phyloP scores from a whole-genome alignment of 2,113 vertebrate species.

The Australoheros scitulus region DNA sequence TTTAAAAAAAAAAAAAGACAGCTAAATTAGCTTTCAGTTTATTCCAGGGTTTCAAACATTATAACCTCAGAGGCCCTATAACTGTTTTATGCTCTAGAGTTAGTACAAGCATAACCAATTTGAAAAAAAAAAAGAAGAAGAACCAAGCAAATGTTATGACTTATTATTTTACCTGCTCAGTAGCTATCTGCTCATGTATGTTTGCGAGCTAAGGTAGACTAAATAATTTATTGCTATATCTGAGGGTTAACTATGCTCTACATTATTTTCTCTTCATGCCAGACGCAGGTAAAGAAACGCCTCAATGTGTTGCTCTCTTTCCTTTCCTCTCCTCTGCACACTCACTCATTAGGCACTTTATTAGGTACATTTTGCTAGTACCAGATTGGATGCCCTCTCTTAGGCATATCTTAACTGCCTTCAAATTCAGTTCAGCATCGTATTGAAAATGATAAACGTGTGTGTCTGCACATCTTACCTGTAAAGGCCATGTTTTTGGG shows the following conservation, averaged over 20 bases:
- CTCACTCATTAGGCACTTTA: not conserved
- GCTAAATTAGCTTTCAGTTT: not conserved
- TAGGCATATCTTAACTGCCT: not conserved
- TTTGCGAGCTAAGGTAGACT: too few relatives aligned
- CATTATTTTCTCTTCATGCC: too few relatives aligned
- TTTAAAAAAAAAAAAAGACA: not conserved
- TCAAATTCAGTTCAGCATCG: not conserved
- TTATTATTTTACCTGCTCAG: too few relatives aligned
- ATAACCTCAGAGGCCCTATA: not conserved
- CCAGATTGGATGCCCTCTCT: too few relatives aligned
- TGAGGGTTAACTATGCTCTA: too few relatives aligned
- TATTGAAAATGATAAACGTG: not conserved
- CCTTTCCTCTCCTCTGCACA: not conserved
- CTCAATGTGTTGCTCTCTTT: not conserved
- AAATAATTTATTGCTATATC: too few relatives aligned
- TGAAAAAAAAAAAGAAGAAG: too few relatives aligned
- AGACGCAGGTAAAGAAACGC: too few relatives aligned
- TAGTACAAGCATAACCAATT: too few relatives aligned
- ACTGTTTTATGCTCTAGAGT: too few relatives aligned
- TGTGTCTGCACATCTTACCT: conserved; percentile 75
- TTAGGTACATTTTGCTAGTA: not conserved
- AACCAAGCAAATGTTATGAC: too few relatives aligned
- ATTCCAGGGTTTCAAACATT: not conserved
- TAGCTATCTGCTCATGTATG: too few relatives aligned
- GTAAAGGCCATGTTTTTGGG: conserved; percentile 98